Evolutionary conservation across 2,113 vertebrate species (phyloP).

Genomic region (Cyprinus carpio): DNA sequence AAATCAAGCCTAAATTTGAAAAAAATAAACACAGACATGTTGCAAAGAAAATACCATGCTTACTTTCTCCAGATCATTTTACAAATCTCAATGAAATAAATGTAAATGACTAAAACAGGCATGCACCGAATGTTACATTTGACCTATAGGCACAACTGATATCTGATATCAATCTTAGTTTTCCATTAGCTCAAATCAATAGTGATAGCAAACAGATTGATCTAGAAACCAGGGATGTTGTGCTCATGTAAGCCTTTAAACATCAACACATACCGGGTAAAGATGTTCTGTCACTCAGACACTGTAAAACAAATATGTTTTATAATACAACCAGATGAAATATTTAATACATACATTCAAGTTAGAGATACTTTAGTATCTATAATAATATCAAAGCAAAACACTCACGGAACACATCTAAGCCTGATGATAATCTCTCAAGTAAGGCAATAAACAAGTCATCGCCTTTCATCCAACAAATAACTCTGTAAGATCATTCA

Average conservation of each 20-base stretch:
- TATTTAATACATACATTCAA: conserved; percentile 38
- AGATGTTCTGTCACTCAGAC: conserved; percentile 46
- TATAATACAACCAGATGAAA: conserved; percentile 56
- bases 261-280: not conserved
- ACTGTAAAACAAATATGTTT: conserved; percentile 45
- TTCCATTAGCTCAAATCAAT: not conserved
- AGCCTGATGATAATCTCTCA: conserved; percentile 63
- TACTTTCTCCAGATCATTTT: conserved; percentile 39
- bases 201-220: not conserved
- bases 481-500: conserved; percentile 53
- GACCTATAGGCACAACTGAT: not conserved
- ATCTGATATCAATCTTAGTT: not conserved
- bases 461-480: conserved; percentile 16
- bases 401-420: conserved; percentile 57
- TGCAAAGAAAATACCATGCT: not conserved
- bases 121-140: not conserved
- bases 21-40: conserved; percentile 56
- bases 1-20: conserved; percentile 21
- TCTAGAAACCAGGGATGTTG: not conserved
- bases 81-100: conserved; percentile 19
- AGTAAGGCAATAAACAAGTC: conserved; percentile 58
- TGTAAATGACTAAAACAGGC: conserved; percentile 14
- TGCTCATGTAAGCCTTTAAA: not conserved
- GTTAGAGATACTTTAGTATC: conserved; percentile 66
- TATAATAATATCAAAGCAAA: conserved; percentile 70